A percentile compares a stretch with the other conserved stretches of the same genome.
Evolutionary conservation across 92 coral and sea anemone genomes (phyloP).

Genomic region (Epizoanthus rinbou): DNA sequence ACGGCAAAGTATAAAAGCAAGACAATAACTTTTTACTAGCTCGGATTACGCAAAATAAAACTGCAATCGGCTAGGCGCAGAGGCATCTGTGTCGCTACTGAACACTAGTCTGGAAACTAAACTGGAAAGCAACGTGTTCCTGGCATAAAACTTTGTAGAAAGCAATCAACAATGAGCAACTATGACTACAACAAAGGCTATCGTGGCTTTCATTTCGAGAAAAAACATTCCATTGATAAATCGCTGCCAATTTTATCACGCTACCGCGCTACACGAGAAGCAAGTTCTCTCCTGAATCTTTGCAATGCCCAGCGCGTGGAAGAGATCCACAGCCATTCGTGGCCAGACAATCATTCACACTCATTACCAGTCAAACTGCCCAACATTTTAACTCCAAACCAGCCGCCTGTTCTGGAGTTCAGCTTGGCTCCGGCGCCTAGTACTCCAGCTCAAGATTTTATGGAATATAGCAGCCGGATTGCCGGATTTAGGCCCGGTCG

Average conservation of each 20-base stretch:
- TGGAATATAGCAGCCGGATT: not conserved
- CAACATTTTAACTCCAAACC: not conserved
- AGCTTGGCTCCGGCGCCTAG: not conserved
- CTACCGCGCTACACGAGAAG: conserved; percentile 61
- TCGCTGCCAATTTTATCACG: conserved; percentile 61
- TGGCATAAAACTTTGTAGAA: too few species aligned
- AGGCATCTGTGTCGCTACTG: too few species aligned
- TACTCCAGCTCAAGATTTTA: too few species aligned
- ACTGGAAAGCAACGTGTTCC: too few species aligned
- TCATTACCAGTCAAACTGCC: not conserved
- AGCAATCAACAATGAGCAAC: conserved; percentile 55
- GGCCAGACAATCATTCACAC: conserved; percentile 12
- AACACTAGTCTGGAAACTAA: too few species aligned
- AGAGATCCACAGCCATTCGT: not conserved
- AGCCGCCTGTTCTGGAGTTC: not conserved
- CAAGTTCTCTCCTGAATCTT: conserved; percentile 49
- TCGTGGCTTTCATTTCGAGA: conserved; percentile 74
- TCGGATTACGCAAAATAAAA: too few species aligned
- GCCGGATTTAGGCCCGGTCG: not conserved
- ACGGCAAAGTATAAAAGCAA: too few species aligned
- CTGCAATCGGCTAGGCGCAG: too few species aligned
- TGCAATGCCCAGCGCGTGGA: conserved; percentile 50
- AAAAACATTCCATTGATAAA: conserved; percentile 62
- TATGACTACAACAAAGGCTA: conserved; percentile 82
- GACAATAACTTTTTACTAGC: too few species aligned